A percentile compares a stretch with the other conserved stretches of the same genome.
Evolutionary conservation across 2,113 vertebrate species (phyloP).

Genomic region (Myrmecobius fasciatus): DNA sequence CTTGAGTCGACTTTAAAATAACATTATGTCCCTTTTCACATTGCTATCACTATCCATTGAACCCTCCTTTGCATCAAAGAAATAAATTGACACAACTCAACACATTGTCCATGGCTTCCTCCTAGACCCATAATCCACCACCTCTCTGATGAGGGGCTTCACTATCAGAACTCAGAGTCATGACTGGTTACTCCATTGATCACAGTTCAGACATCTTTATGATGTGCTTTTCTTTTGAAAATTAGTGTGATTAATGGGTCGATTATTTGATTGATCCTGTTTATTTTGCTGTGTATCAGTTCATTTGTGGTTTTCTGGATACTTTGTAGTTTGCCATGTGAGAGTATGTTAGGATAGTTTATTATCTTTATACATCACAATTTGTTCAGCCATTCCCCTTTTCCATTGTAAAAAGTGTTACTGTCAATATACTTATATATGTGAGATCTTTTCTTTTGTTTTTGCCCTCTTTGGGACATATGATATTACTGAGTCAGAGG

Average conservation of each 20-base stretch:
- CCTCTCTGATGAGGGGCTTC: not conserved
- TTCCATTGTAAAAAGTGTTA: conserved; percentile 14
- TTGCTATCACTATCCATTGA: not conserved
- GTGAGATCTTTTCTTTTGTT: conserved; percentile 20
- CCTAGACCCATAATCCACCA: no score
- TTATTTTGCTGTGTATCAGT: not conserved
- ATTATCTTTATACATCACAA: not conserved
- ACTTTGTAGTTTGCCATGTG: not conserved
- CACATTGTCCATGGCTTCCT: not conserved
- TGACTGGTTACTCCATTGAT: not conserved
- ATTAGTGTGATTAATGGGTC: not conserved
- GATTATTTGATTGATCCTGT: not conserved
- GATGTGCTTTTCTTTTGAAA: not conserved
- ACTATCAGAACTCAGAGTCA: not conserved
- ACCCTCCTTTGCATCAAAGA: not conserved
- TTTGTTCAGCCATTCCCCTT: not conserved
- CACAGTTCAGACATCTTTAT: not conserved
- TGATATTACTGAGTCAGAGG: conserved; percentile 30
- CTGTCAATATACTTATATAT: conserved; percentile 10
- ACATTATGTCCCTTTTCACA: not conserved
- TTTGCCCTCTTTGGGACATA: conserved; percentile 33
- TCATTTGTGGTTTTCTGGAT: not conserved
- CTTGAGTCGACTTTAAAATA: not conserved
- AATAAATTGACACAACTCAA: not conserved
- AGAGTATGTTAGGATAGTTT: not conserved